These are phyloP conservation scores for Notiomystis cincta DNA, from an alignment of 2,113 vertebrate genomes.

Conservation along the genomic window DNA sequence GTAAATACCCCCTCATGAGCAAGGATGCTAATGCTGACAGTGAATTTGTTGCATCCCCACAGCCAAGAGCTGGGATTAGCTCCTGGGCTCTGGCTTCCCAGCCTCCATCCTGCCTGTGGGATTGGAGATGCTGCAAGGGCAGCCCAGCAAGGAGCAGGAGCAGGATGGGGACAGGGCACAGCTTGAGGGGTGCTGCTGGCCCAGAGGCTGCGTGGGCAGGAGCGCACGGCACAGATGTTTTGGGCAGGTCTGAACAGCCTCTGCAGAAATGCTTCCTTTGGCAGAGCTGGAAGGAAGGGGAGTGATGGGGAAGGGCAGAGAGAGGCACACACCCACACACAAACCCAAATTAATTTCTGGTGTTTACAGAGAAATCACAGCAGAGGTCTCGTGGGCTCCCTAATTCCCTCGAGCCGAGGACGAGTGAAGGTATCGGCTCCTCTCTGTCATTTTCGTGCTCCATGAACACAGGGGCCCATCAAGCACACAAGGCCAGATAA, in stretches of 20 bases:
- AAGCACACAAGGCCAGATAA: neutral
- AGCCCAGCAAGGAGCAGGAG: neutral
- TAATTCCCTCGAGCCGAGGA: neutral
- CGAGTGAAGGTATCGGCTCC: neutral
- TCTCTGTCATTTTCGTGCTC: neutral
- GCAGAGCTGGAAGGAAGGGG: neutral
- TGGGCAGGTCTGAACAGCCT: neutral
- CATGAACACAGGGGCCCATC: no score
- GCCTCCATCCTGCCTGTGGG: neutral
- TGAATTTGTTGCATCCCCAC: no score
- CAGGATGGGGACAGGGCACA: neutral
- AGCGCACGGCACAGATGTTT: rapidly evolving
- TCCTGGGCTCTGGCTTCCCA: neutral
- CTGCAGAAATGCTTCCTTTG: neutral
- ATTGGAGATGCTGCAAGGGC: neutral
- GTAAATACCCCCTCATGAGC: neutral
- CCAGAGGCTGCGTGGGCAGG: neutral
- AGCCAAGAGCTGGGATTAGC: neutral
- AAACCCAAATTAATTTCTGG: neutral
- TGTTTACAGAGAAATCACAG: neutral
- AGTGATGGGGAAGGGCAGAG: neutral
- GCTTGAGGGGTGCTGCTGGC: neutral
- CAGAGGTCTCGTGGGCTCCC: neutral
- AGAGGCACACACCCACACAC: neutral
- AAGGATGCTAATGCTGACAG: rapidly evolving